Evolutionary conservation across 2,797 vertebrate species (phyloP).

Genomic region (Acanthurus leucopareius): DNA sequence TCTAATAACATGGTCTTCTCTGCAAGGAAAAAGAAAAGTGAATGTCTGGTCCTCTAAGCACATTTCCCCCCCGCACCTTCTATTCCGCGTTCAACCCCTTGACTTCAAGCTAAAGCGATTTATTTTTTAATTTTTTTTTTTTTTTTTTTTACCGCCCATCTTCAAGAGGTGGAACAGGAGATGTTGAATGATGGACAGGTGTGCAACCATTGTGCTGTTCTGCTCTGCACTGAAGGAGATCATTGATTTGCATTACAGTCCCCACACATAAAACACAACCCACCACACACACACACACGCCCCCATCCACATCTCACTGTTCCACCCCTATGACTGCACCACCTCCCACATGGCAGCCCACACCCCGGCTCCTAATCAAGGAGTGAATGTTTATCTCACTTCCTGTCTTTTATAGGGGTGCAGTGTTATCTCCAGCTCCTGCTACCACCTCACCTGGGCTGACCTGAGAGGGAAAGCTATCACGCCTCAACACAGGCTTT

Average conservation of each 20-base stretch:
- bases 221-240: conserved; percentile 80
- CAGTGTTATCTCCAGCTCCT: conserved; percentile 69
- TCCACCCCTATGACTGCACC: conserved; percentile 75
- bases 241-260: conserved; percentile 83
- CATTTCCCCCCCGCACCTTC: conserved; percentile 42
- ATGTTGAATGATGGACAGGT: conserved; percentile 85
- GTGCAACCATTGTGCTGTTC: conserved; percentile 80
- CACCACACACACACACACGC: conserved; percentile 20
- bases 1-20: conserved; percentile 78
- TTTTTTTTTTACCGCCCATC: conserved; percentile 36
- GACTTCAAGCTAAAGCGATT: conserved; percentile 72
- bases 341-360: conserved; percentile 72
- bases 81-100: conserved; percentile 63
- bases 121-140: conserved; percentile 40
- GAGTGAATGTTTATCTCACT: conserved; percentile 75
- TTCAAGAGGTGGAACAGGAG: conserved; percentile 79
- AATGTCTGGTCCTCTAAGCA: conserved; percentile 70
- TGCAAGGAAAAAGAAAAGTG: conserved; percentile 71
- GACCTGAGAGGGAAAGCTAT: conserved; percentile 76
- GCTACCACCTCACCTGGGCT: conserved; percentile 71
- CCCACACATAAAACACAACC: conserved; percentile 71
- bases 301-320: conserved; percentile 65
- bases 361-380: conserved; percentile 70
- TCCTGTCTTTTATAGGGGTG: conserved; percentile 77
- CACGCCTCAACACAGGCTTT: conserved; percentile 43